Evolutionary conservation across 2,888 invertebrate species (phyloP).

Genomic region (Apocheima hispidaria): DNA sequence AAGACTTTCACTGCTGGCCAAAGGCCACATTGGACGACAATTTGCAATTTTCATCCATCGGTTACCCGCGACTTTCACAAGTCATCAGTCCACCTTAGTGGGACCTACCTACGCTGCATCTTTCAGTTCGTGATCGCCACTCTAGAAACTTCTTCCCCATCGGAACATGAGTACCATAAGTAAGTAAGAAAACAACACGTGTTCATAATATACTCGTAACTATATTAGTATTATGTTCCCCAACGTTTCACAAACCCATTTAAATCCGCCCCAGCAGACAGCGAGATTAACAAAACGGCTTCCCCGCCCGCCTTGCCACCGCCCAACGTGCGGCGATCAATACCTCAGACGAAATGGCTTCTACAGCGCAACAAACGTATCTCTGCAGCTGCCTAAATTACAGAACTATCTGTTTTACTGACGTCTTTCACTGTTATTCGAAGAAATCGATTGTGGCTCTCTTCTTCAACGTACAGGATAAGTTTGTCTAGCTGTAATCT

Average conservation of each 20-base stretch:
- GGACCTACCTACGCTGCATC: too few species aligned
- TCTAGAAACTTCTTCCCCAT: too few species aligned
- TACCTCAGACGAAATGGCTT: conserved; percentile 38
- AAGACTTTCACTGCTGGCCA: too few species aligned
- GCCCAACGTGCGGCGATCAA: conserved; percentile 41
- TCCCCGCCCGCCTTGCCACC: conserved; percentile 42
- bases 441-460: background rate
- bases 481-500: conserved; percentile 29
- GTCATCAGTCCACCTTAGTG: too few species aligned
- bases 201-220: background rate
- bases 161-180: too few species aligned
- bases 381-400: background rate
- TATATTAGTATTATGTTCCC: conserved; percentile 8
- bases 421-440: background rate
- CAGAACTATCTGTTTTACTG: background rate
- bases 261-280: conserved; percentile 36
- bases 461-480: background rate
- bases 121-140: too few species aligned
- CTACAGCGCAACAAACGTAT: conserved; percentile 11
- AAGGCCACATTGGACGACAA: too few species aligned
- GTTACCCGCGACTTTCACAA: too few species aligned
- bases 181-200: background rate
- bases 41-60: too few species aligned
- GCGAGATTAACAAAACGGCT: conserved; percentile 65
- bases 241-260: conserved; percentile 54